Evolutionary conservation across 2,797 vertebrate species (phyloP).

Genomic region (Scolopax bukidnonensis): DNA sequence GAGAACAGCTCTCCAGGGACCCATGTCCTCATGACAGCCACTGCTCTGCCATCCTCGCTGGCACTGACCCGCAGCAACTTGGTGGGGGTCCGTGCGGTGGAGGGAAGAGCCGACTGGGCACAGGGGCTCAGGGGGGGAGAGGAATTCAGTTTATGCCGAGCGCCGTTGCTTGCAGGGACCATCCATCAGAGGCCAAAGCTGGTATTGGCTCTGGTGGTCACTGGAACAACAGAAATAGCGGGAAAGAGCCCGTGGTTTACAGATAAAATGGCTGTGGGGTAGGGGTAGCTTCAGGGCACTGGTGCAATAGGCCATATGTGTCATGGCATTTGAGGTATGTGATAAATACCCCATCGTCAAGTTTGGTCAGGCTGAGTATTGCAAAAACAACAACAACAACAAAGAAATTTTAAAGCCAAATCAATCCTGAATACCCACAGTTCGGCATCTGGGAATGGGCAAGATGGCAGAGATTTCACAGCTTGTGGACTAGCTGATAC

Average conservation of each 20-base stretch:
- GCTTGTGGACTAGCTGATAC: neutral
- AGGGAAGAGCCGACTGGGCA: neutral
- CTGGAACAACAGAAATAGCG: neutral
- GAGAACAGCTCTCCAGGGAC: neutral
- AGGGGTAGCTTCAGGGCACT: neutral
- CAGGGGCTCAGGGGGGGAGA: neutral
- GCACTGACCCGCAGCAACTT: neutral
- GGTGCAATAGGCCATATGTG: neutral
- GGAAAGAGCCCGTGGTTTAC: conserved; percentile 3
- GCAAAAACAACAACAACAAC: neutral
- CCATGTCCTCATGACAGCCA: rapidly evolving
- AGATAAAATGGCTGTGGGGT: neutral
- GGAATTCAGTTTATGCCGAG: neutral
- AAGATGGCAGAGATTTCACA: neutral
- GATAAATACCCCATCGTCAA: neutral
- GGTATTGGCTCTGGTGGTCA: neutral
- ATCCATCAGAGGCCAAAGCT: neutral
- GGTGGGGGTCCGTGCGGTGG: rapidly evolving
- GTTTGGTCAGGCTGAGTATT: neutral
- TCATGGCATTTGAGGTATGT: neutral
- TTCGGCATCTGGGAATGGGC: neutral
- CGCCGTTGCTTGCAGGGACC: rapidly evolving
- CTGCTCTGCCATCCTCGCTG: neutral
- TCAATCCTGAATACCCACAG: neutral
- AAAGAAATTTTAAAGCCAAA: neutral